Evolutionary conservation across 2,113 vertebrate species (phyloP), one percentile per base, ranked within the genome.

Genomic region (Coregonus clupeaformis): DNA sequence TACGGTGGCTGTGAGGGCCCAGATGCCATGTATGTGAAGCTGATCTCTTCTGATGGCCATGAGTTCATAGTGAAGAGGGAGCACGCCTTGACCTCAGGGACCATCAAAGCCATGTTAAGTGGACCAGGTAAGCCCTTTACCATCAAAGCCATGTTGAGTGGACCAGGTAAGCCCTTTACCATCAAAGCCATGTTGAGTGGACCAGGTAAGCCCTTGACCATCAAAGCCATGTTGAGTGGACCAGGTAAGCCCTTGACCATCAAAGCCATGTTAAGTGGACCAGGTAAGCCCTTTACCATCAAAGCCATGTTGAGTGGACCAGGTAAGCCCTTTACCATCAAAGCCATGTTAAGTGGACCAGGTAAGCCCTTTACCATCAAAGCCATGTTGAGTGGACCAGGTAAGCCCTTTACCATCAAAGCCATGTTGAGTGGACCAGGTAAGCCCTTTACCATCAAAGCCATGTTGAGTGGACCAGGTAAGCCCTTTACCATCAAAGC

Each of bases 121-220:
- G 97, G 98, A 36, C 36, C 36, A 11, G 36, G 36, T 36, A 36
- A 36, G 32, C 32, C 32, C 32, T 36, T 36, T 85, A 98, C 97
- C 85, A 99, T 99, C 91, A 99, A 99, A 94, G 97, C 97, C 77
- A 98, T 99, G 98, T 87, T 99, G 86, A 99, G 97, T 83, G 97
- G 98, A 42, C 98, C 97, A 88, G 97, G 97, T 99, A 83, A 29
- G 29, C 29, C 29, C 29, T 29, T 29, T 85, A 99, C 97, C 85
- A 99, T 99, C 91, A 99, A 99, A 94, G 97, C 97, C 77, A 98
- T 99, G 98, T 87, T 99, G 86, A 99, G 97, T 83, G 97, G 98
- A 42, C 98, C 97, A 88, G 97, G 97, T 99, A 83, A 29, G 29
- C 29, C 29, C 29, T 29, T 29, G 85, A 99, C 97, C 85, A 99